Percentiles rank a stretch among this genome's conserved stretches.
Evolutionary conservation across 23 tunicate species (phyloP).

Genomic region (Halocynthia roretzi): DNA sequence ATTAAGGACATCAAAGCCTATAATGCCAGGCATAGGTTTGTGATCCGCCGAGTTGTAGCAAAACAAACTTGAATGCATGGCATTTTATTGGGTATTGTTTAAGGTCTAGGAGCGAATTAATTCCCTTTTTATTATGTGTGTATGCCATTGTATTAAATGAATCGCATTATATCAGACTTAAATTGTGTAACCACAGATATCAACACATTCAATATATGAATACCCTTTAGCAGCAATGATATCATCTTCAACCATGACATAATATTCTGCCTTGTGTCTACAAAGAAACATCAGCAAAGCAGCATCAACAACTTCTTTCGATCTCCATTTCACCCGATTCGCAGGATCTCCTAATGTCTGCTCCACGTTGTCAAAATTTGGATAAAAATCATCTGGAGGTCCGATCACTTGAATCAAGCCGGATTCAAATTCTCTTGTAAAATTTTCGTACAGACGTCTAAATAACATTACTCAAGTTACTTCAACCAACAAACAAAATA

Average conservation of each 20-base stretch:
- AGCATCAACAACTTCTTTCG: conserved; percentile 42
- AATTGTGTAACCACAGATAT: too few relatives aligned
- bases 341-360: conserved; percentile 31
- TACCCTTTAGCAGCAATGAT: conserved; percentile 27
- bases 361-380: conserved; percentile 8
- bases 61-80: too few relatives aligned
- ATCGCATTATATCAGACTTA: too few relatives aligned
- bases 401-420: conserved; percentile 32
- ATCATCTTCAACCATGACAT: conserved; percentile 55
- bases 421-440: conserved; percentile 25
- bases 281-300: conserved; percentile 32
- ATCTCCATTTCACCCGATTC: conserved; percentile 31
- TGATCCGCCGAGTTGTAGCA: too few relatives aligned
- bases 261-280: conserved; percentile 21
- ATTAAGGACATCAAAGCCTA: too few relatives aligned
- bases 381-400: conserved; percentile 25
- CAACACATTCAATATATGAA: too few relatives aligned
- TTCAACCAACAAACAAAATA: not conserved
- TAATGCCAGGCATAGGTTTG: too few relatives aligned
- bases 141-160: too few relatives aligned
- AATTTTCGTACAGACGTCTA: conserved; percentile 15
- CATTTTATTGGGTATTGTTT: too few relatives aligned
- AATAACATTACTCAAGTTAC: not conserved
- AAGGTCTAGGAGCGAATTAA: too few relatives aligned
- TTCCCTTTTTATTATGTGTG: too few relatives aligned